A percentile compares a stretch with the other conserved stretches of the same genome.
phyloP scores from a whole-genome alignment of 2,113 vertebrate species.

The Pedionomus torquatus region DNA sequence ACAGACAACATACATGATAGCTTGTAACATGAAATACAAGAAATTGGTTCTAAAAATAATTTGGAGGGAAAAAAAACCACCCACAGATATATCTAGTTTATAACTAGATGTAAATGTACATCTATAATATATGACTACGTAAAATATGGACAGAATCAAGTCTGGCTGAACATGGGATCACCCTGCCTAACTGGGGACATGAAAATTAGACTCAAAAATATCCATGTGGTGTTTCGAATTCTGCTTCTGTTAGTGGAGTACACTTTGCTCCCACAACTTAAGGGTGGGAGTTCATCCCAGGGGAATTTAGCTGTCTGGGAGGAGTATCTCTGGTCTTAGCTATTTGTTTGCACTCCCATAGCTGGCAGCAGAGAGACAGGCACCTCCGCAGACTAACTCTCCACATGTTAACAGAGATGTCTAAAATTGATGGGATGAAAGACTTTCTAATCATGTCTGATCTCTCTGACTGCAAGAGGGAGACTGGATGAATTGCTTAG shows the following conservation, averaged over 20 bases:
- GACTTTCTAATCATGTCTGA: not conserved
- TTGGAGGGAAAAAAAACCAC: not conserved
- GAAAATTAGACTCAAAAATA: not conserved
- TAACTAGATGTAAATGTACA: not conserved
- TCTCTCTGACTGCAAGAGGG: not conserved
- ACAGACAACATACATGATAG: not conserved
- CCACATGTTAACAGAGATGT: not conserved
- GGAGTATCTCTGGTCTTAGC: not conserved
- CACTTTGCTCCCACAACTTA: not conserved
- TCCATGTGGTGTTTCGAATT: not conserved
- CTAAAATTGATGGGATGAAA: not conserved
- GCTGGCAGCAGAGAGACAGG: not conserved
- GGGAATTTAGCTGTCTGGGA: not conserved
- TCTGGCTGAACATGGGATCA: not conserved
- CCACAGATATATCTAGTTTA: not conserved
- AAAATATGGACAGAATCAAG: not conserved
- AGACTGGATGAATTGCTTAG: not conserved
- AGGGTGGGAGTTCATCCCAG: not conserved
- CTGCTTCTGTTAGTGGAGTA: not conserved
- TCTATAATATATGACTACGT: not conserved
- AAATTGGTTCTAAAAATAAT: not conserved
- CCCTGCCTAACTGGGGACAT: not conserved
- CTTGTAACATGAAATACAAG: not conserved
- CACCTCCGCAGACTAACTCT: not conserved
- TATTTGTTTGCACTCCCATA: not conserved